A percentile compares a stretch with the other conserved stretches of the same genome.
Evolutionary conservation across 2,113 vertebrate genomes (phyloP).

Genomic region (Nycticorax nycticorax): DNA sequence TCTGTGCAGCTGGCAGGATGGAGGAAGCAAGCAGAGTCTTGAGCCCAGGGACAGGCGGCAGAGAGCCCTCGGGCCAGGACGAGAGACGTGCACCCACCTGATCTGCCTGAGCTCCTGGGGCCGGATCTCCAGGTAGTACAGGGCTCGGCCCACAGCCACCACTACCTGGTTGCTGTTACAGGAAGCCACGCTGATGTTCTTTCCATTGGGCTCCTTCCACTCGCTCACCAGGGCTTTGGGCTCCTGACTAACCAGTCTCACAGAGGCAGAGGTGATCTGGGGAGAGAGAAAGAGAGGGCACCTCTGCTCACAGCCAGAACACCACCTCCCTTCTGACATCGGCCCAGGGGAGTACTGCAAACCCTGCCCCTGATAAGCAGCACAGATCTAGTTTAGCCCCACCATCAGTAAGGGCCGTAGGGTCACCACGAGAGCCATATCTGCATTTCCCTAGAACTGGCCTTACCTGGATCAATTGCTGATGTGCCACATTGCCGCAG

Average conservation of each 20-base stretch:
- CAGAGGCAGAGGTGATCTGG: conserved; percentile 95
- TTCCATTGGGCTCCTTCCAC: conserved; percentile 96
- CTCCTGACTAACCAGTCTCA: conserved; percentile 93
- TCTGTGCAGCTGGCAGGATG: conserved; percentile 83
- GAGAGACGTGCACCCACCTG: conserved; percentile 74
- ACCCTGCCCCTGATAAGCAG: not conserved
- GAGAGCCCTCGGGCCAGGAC: not conserved
- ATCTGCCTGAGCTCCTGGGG: conserved; percentile 94
- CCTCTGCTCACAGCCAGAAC: not conserved
- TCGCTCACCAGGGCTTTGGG: conserved; percentile 93
- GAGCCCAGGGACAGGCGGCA: not conserved
- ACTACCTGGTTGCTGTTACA: conserved; percentile 97
- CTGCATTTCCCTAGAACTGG: rapidly evolving
- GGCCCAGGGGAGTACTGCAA: not conserved
- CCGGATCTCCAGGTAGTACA: conserved; percentile 96
- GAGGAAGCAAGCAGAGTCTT: not conserved
- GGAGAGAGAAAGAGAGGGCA: not conserved
- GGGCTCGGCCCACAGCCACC: conserved; percentile 91
- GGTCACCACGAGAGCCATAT: not conserved
- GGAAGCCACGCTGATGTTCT: conserved; percentile 96
- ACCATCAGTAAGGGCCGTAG: rapidly evolving
- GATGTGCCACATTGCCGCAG: conserved; percentile 94
- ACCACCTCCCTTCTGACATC: rapidly evolving
- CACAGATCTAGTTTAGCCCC: not conserved
- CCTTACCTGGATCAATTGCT: conserved; percentile 93